Evolutionary conservation across 2,113 vertebrate species (phyloP), one percentile per base, ranked within the genome.

Genomic region (Chamaea fasciata): DNA sequence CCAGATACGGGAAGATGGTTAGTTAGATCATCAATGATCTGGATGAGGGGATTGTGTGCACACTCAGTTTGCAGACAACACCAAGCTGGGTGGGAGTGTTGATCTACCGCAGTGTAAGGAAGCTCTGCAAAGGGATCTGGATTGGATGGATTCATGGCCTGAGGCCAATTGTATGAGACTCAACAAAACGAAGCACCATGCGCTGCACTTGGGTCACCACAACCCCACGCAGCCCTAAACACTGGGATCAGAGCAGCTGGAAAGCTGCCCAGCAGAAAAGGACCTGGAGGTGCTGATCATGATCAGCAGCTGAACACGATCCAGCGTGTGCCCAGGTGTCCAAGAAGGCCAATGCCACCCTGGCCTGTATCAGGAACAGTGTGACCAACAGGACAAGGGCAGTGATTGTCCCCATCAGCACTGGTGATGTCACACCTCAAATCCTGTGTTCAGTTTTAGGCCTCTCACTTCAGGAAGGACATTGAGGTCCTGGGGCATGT

Each of bases 391-490:
- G 47, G 11, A 50, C 2, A 3, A 73, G 17, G 22, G 16, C 23
- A 33, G 30, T 9, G 23, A 21, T 18, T 1, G 1, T 30, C 1
- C 11, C 17, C 39, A 7, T 52, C 0, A 0, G 23, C 33, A 64
- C 27, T 42, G 33, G 7, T 89, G 50, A 91, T 46, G 69, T 30
- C 15, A 18, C 11, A 42, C 7, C 14, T 77, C 31, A 11, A 83
- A 49, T 49, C 7, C 18, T 56, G 35, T 18, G 16, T 8, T 56
- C 31, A 42, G 30, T 49, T 83, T 35, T 35, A 26, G 21, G 42
- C 15, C 18, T 5, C 37, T 74, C 53, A 12, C 28, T 59, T 41
- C 57, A 56, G 41, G 31, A 69, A 55, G 20, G 47, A 76, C 28
- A 59, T 2, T 55, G 52, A 91, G 19, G 27, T 49, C 2, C 21